These are phyloP conservation scores for Drosophila burlai DNA, from an alignment of 1,140 invertebrate genomes.

Conservation along the genomic window DNA sequence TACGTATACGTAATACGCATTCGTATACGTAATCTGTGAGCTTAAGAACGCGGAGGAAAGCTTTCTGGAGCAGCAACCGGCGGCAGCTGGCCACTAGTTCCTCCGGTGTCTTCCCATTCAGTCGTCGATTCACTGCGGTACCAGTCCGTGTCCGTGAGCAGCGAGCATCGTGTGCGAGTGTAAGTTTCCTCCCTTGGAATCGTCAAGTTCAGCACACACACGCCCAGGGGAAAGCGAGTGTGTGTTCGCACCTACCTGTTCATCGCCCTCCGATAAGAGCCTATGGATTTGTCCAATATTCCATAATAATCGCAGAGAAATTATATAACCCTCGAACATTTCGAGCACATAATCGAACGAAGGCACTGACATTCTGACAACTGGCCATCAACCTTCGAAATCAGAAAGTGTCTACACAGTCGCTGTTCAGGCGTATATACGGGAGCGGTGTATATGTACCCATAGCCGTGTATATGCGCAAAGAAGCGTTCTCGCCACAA, in stretches of 20 bases:
- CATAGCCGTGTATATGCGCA: conserved; percentile 28
- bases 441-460: conserved; percentile 1
- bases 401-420: conserved; percentile 2
- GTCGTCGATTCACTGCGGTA: conserved; percentile 69
- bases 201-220: conserved; percentile 28
- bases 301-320: conserved; percentile 13
- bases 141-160: conserved; percentile 15
- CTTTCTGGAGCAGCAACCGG: conserved; percentile 66
- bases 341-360: conserved; percentile 40
- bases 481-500: conserved; percentile 35
- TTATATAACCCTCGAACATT: conserved; percentile 56
- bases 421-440: conserved; percentile 9
- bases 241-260: conserved; percentile 67
- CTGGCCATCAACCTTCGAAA: conserved; percentile 19
- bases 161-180: conserved; percentile 13
- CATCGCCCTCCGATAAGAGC: conserved; percentile 57
- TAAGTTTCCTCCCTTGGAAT: conserved; percentile 39
- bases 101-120: conserved; percentile 33
- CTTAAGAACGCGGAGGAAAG: conserved; percentile 38
- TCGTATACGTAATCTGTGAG: conserved; percentile 4
- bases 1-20: conserved; percentile 8
- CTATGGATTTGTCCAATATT: conserved; percentile 60
- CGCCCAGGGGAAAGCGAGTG: background rate
- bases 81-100: conserved; percentile 22
- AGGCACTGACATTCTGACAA: conserved; percentile 12